Evolutionary conservation across 2,113 vertebrate genomes (phyloP).

Genomic region (Callaeas wilsoni): DNA sequence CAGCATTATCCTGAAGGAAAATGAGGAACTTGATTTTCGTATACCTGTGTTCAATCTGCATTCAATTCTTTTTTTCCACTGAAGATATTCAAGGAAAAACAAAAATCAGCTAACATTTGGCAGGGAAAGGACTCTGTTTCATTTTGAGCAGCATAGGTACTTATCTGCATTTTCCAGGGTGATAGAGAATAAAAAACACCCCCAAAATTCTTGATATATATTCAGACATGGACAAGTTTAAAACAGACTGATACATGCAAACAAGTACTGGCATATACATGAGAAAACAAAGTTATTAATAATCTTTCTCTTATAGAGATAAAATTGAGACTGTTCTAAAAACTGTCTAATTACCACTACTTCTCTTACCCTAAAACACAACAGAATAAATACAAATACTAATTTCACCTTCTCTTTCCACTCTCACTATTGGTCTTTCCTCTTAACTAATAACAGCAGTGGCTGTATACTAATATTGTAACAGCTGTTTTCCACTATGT

Average conservation of each 20-base stretch:
- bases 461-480: neutral
- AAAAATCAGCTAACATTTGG: neutral
- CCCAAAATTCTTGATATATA: neutral
- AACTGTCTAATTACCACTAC: neutral
- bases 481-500: conserved; percentile 10
- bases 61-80: neutral
- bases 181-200: neutral
- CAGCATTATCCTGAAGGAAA: neutral
- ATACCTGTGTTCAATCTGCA: neutral
- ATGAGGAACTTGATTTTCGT: neutral
- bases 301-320: neutral
- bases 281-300: neutral
- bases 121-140: neutral
- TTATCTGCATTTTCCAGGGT: neutral
- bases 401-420: neutral
- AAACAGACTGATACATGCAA: neutral
- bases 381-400: neutral
- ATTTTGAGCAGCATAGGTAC: neutral
- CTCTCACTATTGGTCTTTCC: neutral
- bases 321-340: neutral
- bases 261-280: neutral
- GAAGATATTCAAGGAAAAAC: neutral
- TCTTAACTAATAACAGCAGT: neutral
- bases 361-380: neutral
- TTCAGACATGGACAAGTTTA: neutral